Evolutionary conservation across 1,140 invertebrate genomes (phyloP), one percentile per base, ranked within the genome.

Genomic region (Bombus pyrosoma): DNA sequence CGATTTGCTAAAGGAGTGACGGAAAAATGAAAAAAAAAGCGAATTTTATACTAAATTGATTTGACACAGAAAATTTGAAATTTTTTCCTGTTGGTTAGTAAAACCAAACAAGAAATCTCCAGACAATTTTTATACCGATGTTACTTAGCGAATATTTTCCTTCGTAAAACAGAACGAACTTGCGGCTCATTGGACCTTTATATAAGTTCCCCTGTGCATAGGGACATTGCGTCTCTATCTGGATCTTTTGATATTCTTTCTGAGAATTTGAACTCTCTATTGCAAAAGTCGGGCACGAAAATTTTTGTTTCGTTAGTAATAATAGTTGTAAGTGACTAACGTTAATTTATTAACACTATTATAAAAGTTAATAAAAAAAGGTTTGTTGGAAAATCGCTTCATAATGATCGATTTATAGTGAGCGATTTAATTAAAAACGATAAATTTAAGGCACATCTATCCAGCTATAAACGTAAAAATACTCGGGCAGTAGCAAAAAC

Each of bases 61-160:
- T 22, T 53, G 1, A 22, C 18, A 22, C 5, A 53, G 47, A 53
- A 53, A 53, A 22, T 53, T 53, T 53, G 18, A 53, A 53, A 53
- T 53, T 53, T 18, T 22, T 22, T 75, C 12, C 32, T 28, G 73
- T 75, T 41, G 15, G n/a, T 22, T 28, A 18, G 18, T 32, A 75
- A 75, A 28, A 6, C 13, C 15, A 25, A 57, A 75, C 73, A 75
- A 75, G 57, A 9, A 28, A 32, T 59, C 32, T 39, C 10, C 34
- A 41, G 47, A 8, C 32, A 34, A 62, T 77, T 77, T 62, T 76
- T 76, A 76, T 39, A 62, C 32, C 32, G 74, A 47, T 28, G 18
- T 59, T 39, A 59, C 73, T 62, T 59, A 25, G 34, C 73, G 32
- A 39, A 32, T 76, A 32, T 76, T 25, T 41, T 32, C 74, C 53